Base-by-base conservation (phyloP, 2,888 invertebrate species). In the Caenorhabditis afra region DNA sequence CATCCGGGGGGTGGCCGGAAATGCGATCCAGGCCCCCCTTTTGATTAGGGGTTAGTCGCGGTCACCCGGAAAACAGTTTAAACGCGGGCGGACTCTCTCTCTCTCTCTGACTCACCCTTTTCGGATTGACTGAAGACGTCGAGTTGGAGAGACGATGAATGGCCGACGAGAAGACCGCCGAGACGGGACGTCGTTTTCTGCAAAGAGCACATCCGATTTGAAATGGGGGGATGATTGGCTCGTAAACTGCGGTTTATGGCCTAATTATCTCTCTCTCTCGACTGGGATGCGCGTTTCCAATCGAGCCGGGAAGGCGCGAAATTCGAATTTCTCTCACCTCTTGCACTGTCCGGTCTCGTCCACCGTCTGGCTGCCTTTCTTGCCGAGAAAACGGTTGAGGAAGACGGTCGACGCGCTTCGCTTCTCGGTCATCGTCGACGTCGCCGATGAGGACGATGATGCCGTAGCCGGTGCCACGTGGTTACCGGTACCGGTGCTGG, bases 171-270 rank as follows among this genome's bases (percentile, higher is more conserved):
- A 83, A 83, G 23, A 83, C 83, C 5, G 83, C 83, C 39, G 75
- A 75, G 22, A 83, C 83, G 1, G 83, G 83, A n/a, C 83, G 81
- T 16, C 83, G 79, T 55, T 83, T 83, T 52, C 82, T 81, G 64
- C 35, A 81, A 73, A 45, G n/a, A 16, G 22, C 14, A 53, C 35
- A n/a, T 45, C 16, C n/a, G 14, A 29, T 29, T 29, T 3, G 3
- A 5, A 29, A 29, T 22, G 58, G n/a, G 35, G 14, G 8, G 41
- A 64, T 64, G 52, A 70, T 53, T 47, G 41, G 37, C 11, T 37
- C 11, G n/a, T n/a, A n/a, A n/a, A n/a, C n/a, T n/a, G n/a, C n/a
- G n/a, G n/a, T 64, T 64, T 52, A 64, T 23, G 37, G 23, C 16
- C 20, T 35, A 35, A 35, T 35, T 14, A 53, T 14, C 39, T 58